A percentile compares a stretch with the other conserved stretches of the same genome.
phyloP scores from a whole-genome alignment of 2,888 invertebrate species.

The Athrips mouffetella region DNA sequence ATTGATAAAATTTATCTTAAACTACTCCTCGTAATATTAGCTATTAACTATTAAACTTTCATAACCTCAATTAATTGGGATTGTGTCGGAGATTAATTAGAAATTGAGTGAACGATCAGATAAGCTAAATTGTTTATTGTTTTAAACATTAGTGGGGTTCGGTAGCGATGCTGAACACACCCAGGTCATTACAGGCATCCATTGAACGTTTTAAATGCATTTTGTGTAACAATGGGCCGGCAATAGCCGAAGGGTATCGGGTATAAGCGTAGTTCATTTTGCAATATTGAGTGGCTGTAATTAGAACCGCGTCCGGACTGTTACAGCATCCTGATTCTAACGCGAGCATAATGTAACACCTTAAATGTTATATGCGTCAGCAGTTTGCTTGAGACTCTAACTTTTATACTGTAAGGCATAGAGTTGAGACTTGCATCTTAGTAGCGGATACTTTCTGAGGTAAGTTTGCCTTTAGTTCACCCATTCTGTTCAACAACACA shows the following conservation, averaged over 20 bases:
- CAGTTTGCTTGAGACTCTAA: not conserved
- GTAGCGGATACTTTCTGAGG: slow-evolving; percentile 30
- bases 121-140: slow-evolving; percentile 58
- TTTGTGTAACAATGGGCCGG: slow-evolving; percentile 62
- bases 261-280: slow-evolving; percentile 61
- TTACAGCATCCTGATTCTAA: slow-evolving; percentile 75
- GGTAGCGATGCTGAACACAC: slow-evolving; percentile 51
- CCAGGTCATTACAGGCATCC: slow-evolving; percentile 58
- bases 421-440: slow-evolving; percentile 26
- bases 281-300: slow-evolving; percentile 74
- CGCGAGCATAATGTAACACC: slow-evolving; percentile 37
- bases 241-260: slow-evolving; percentile 61
- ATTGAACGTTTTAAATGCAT: slow-evolving; percentile 56
- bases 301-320: slow-evolving; percentile 68
- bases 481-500: slow-evolving; percentile 26
- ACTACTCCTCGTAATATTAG: slow-evolving; percentile 35
- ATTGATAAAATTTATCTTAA: slow-evolving; percentile 44
- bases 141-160: slow-evolving; percentile 39
- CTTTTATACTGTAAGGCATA: slow-evolving; percentile 3
- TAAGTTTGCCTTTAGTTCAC: slow-evolving; percentile 37
- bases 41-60: slow-evolving; percentile 67
- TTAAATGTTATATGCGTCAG: slow-evolving; percentile 6
- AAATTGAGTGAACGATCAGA: slow-evolving; percentile 55
- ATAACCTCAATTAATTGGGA: slow-evolving; percentile 61
- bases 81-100: slow-evolving; percentile 64